Evolutionary conservation across 2,888 invertebrate genomes (phyloP).

Genomic region (Athripsodes cinereus): DNA sequence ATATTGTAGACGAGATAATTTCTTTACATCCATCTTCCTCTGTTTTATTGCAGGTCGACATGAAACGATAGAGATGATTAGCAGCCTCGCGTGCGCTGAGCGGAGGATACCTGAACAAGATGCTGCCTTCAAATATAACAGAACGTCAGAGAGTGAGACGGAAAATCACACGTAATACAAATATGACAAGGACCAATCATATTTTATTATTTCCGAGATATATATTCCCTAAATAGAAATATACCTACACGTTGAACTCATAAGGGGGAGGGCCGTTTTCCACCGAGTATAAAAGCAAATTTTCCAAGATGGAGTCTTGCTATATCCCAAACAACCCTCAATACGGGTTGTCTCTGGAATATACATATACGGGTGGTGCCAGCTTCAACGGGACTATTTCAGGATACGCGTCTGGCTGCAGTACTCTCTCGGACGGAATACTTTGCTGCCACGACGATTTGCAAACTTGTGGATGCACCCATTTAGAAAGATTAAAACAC

Average conservation of each 20-base stretch:
- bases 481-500: conserved; percentile 40
- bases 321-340: conserved; percentile 64
- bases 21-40: too few species aligned
- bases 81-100: neutral
- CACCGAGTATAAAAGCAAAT: conserved; percentile 16
- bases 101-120: conserved; percentile 13
- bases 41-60: neutral
- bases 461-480: conserved; percentile 31
- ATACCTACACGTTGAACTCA: neutral
- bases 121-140: conserved; percentile 16
- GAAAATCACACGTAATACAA: conserved; percentile 17
- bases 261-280: conserved; percentile 6
- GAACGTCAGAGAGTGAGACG: conserved; percentile 25
- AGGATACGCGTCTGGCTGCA: conserved; percentile 38
- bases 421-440: conserved; percentile 31
- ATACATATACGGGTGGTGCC: conserved; percentile 35
- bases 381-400: conserved; percentile 36
- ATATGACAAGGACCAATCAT: conserved; percentile 20
- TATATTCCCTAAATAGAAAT: conserved; percentile 13
- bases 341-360: conserved; percentile 52
- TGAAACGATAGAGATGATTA: neutral
- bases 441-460: conserved; percentile 25
- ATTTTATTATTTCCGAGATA: conserved; percentile 9
- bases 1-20: too few species aligned
- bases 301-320: conserved; percentile 46